A percentile compares a stretch with the other conserved stretches of the same genome.
These are phyloP conservation scores for Aphis craccivora DNA, from an alignment of 1,140 invertebrate genomes.

Conservation along the genomic window DNA sequence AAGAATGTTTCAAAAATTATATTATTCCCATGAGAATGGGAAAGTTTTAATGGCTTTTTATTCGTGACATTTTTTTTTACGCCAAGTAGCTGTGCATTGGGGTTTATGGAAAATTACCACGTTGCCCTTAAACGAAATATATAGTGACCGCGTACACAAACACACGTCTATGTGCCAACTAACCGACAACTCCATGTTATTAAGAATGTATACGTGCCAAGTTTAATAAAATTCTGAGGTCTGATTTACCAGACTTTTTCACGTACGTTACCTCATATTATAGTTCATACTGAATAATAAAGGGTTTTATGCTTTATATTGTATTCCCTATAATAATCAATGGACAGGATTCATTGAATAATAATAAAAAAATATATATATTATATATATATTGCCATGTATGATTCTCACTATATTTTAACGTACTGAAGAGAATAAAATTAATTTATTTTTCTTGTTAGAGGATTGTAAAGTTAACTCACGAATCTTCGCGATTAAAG, in stretches of 20 bases:
- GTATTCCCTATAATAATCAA: not conserved
- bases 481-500: not conserved
- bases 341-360: not conserved
- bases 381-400: not conserved
- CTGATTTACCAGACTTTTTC: slow-evolving; percentile 14
- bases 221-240: slow-evolving; percentile 20
- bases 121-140: slow-evolving; percentile 4
- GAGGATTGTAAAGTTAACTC: not conserved
- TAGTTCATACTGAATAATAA: not conserved
- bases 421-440: not conserved
- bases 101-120: not conserved
- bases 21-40: not conserved
- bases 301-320: not conserved
- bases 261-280: slow-evolving; percentile 9
- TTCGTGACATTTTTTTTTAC: slow-evolving; percentile 25
- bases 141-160: slow-evolving; percentile 11
- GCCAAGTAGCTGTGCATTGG: slow-evolving; percentile 6
- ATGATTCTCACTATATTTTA: not conserved
- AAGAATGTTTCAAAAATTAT: slow-evolving; percentile 8
- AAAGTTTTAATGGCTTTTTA: slow-evolving; percentile 27
- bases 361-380: not conserved
- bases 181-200: slow-evolving; percentile 22
- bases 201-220: slow-evolving; percentile 39
- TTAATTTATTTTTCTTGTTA: not conserved
- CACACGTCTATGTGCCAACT: slow-evolving; percentile 15